Conservation (phyloP, 2,113 vertebrate genomes). For the Hydrochoerus hydrochaeris region DNA sequence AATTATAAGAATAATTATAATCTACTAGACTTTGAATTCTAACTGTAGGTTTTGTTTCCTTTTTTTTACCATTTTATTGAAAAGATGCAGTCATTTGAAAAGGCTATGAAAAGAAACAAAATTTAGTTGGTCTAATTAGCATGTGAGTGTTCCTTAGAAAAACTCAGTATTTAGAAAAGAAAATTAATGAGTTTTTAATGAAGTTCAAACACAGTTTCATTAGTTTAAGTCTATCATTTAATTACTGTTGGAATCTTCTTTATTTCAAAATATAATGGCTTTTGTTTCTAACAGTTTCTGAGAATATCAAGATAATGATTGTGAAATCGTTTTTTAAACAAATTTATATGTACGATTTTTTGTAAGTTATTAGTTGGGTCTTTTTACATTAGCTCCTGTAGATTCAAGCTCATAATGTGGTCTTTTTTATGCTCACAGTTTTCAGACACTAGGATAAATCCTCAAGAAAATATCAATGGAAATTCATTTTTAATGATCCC, state of each 20-base stretch:
- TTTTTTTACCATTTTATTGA: not conserved
- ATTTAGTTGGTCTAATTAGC: not conserved
- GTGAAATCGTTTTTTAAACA: not conserved
- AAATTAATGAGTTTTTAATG: not conserved
- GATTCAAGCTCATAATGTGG: not conserved
- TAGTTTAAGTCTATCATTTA: not conserved
- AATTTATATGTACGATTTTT: not conserved
- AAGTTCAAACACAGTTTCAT: not conserved
- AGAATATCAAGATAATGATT: not conserved
- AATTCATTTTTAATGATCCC: constrained; percentile 78
- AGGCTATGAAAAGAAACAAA: not conserved
- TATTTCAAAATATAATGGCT: not conserved
- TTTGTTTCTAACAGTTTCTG: not conserved
- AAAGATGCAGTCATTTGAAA: not conserved
- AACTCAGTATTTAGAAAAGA: not conserved
- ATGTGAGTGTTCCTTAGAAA: not conserved
- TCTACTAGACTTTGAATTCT: not conserved
- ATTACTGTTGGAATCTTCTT: not conserved
- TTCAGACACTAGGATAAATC: constrained; percentile 45
- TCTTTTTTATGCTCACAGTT: not conserved
- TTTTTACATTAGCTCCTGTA: not conserved
- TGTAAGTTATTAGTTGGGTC: not conserved
- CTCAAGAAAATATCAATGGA: not conserved
- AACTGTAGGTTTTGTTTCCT: not conserved
- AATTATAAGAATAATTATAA: not conserved